These are phyloP conservation scores for Hofmannophila pseudospretella DNA, from an alignment of 2,888 invertebrate genomes.

Conservation along the genomic window DNA sequence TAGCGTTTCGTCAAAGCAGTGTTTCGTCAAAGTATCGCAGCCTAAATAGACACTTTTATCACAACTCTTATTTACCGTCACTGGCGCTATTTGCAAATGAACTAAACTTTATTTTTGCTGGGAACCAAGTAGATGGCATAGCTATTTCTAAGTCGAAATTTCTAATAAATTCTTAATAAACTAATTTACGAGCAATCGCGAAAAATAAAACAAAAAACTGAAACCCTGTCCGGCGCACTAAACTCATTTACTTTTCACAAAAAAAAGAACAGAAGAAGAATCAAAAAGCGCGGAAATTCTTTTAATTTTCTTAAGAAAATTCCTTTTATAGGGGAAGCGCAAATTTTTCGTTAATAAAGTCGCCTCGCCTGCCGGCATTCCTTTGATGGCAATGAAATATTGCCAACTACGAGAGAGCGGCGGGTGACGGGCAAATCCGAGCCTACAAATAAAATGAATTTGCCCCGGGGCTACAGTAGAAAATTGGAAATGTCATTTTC, in stretches of 20 bases:
- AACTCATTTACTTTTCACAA: conserved; percentile 51
- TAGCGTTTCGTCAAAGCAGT: no score
- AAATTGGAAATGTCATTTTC: conserved; percentile 80
- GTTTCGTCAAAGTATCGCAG: no score
- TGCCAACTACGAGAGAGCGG: conserved; percentile 41
- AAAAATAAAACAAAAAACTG: conserved; percentile 37
- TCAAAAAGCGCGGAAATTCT: conserved; percentile 55
- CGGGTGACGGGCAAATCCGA: conserved; percentile 43
- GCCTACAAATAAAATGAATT: conserved; percentile 74
- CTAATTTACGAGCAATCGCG: conserved; percentile 29
- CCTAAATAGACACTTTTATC: no score
- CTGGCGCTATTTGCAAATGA: no score
- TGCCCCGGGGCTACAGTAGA: conserved; percentile 72
- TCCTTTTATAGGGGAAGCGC: conserved; percentile 49
- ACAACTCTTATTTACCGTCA: no score
- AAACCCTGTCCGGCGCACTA: conserved; percentile 33
- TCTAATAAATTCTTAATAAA: conserved; percentile 41
- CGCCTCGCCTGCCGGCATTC: conserved; percentile 46
- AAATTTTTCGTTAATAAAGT: conserved; percentile 68
- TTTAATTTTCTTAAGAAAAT: conserved; percentile 61
- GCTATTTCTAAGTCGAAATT: conserved; percentile 1
- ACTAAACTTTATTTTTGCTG: no score
- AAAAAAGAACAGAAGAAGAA: conserved; percentile 38
- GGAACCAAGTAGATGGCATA: no score
- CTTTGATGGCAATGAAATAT: conserved; percentile 72